phyloP scores from a whole-genome alignment of 92 coral and sea anemone species.

The Pocillopora grandis region DNA sequence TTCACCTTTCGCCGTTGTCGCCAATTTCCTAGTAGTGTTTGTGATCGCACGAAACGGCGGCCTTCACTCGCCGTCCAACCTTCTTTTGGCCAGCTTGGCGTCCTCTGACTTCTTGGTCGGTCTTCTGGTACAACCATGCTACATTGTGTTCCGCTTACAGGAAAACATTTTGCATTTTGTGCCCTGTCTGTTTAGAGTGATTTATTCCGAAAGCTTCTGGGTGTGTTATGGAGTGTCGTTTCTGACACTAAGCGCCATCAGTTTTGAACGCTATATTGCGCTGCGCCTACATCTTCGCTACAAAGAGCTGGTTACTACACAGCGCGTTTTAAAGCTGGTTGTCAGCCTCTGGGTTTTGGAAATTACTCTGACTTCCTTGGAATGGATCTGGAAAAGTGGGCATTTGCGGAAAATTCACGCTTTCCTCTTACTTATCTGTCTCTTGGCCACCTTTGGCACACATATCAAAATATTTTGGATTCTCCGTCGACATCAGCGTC shows the following conservation, averaged over 20 bases:
- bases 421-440: conserved; percentile 44
- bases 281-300: conserved; percentile 64
- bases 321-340: conserved; percentile 39
- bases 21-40: conserved; percentile 50
- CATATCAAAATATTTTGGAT: conserved; percentile 58
- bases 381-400: conserved; percentile 50
- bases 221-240: conserved; percentile 85
- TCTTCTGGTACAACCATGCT: conserved; percentile 66
- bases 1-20: conserved; percentile 64
- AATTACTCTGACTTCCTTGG: conserved; percentile 43
- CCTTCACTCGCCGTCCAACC: conserved; percentile 63
- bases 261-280: conserved; percentile 78
- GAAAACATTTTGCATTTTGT: conserved; percentile 59
- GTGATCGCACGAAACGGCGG: conserved; percentile 42
- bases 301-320: conserved; percentile 13
- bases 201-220: conserved; percentile 71
- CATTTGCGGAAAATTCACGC: conserved; percentile 49
- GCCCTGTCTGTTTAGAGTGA: conserved; percentile 62
- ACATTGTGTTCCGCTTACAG: conserved; percentile 57
- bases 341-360: conserved; percentile 58
- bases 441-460: conserved; percentile 39
- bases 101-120: conserved; percentile 73
- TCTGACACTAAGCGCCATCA: conserved; percentile 75
- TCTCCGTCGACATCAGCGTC: conserved; percentile 57
- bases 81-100: conserved; percentile 71